Base-by-base conservation (phyloP, 1,140 invertebrate species). In the Sarcophaga peregrina region DNA sequence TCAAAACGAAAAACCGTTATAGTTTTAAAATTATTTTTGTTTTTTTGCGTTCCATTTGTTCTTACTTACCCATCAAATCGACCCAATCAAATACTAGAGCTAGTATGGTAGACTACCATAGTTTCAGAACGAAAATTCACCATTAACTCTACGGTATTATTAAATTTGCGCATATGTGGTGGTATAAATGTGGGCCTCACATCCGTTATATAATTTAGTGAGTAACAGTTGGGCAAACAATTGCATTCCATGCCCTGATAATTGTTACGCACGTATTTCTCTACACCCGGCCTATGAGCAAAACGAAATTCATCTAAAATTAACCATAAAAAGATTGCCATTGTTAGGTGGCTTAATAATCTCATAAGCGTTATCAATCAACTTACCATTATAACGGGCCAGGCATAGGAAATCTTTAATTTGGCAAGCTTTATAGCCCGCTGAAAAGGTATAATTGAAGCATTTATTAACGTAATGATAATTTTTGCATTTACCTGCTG, bases 201-300 rank as follows among this genome's bases (percentile, higher is more conserved):
- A 86, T 90, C 88, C 82, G 80, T 85, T 25, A 88, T 75, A 83
- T 88, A 90, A 84, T 89, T 88, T 7, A 90, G 84, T 46, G 88
- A 87, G 76, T 87, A 87, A 81, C 89, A 90, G 82, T 90, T 90
- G 82, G 86, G 88, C 82, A 88, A 88, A 82, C 89, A 90, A 73
- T 87, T 86, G 81, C 89, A 90, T 47, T 85, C 78, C 87, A 90
- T 90, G 48, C 89, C 89, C 58, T 85, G 75, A 45, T 86, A 76
- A 54, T 86, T 82, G 82, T 85, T 87, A 9, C 83, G 85, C 46
- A 90, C 86, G 83, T 83, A 90, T 17, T 80, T 80, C 62, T 89
- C 85, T 80, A 86, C 88, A 8, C 84, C 86, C 5, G 86, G 85
- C 47, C 87, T 86, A 80, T 87, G 85, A 8, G 86, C 86, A 62